Evolutionary conservation across 2,797 vertebrate genomes (phyloP), one percentile per base, ranked within the genome.

Genomic region (Muscicapa striata): DNA sequence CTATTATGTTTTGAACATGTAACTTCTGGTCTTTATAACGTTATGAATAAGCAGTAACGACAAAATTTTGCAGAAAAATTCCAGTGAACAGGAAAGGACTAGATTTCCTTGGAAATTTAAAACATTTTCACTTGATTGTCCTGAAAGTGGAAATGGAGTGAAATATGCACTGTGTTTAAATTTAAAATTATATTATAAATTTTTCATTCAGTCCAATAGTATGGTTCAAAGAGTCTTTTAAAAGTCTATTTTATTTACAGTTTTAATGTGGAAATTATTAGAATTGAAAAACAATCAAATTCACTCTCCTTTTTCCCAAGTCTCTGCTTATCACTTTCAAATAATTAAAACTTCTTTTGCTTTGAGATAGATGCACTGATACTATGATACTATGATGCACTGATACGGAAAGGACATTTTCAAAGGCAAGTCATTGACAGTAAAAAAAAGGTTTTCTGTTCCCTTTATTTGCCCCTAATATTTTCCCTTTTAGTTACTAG

Each of bases 381-480:
- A 79, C 46, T 32, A 34, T 23, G 49, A n/a, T n/a, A n/a, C n/a
- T n/a, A n/a, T n/a, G n/a, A n/a, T n/a, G n/a, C n/a, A n/a, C n/a
- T n/a, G 51, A n/a, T 77, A 69, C 7, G n/a, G 27, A 69, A 90
- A 95, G 58, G 87, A 90, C 20, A 78, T 87, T 94, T 94, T 97
- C 93, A 73, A 68, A 94, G 73, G 97, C 98, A 99, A 98, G 98
- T 98, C 98, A 98, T 52, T 97, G 97, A 96, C 97, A 97, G 97
- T 97, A 97, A 97, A 49, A 55, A 96, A 86, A 41, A 48, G 97
- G 97, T 97, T 94, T 95, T 97, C 97, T 96, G 97, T 97, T 98
- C 96, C 90, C 89, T 97, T 96, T 97, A 94, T 98, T 98, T 98
- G 97, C 80, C 91, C 96, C 70, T 84, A 83, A 91, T 96, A 96